Evolutionary conservation across 2,113 vertebrate species (phyloP), one percentile per base, ranked within the genome.

Genomic region (Tursiops truncatus): DNA sequence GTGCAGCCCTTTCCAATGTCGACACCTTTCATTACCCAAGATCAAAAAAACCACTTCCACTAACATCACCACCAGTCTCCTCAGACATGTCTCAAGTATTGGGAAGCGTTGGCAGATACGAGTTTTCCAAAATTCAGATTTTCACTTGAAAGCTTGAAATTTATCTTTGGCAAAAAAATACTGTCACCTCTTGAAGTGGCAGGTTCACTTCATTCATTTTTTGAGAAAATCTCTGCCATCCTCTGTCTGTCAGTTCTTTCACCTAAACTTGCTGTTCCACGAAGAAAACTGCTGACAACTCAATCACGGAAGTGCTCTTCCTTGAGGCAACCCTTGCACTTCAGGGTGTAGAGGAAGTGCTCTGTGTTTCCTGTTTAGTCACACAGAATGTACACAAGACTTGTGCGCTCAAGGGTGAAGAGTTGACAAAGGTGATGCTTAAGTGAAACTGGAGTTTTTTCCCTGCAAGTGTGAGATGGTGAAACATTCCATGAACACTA

Each of bases 111-210:
- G 53, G 26, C 58, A 4, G 18, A n/a, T 79, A 65, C 65, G 33
- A 73, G 9, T 89, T 81, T 47, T 58, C 65, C 79, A 85, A 47
- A 85, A 31, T 89, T 76, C 38, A 47, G 3, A 92, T 62, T 84
- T 91, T 79, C 76, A 56, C 31, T 79, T 56, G 76, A 56, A 79
- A 79, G 31, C 23, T 96, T 31, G 26, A 21, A 50, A 85, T 95
- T 77, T 84, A 84, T 73, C 63, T 56, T 47, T 89, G 56, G 8
- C 44, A 28, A 21, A 50, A 89, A 67, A 23, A 20, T 18, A 18
- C 4, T 33, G 12, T 79, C 31, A 28, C 58, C n/a, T 82, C 50
- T n/a, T 50, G 56, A 70, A 26, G 12, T 36, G 17, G 36, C 26
- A 71, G 36, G 15, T 15, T 60, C 62, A 12, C 33, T 62, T 33